Base-by-base conservation (phyloP, 2,888 invertebrate genomes). In the Orthonevra nobilis region DNA sequence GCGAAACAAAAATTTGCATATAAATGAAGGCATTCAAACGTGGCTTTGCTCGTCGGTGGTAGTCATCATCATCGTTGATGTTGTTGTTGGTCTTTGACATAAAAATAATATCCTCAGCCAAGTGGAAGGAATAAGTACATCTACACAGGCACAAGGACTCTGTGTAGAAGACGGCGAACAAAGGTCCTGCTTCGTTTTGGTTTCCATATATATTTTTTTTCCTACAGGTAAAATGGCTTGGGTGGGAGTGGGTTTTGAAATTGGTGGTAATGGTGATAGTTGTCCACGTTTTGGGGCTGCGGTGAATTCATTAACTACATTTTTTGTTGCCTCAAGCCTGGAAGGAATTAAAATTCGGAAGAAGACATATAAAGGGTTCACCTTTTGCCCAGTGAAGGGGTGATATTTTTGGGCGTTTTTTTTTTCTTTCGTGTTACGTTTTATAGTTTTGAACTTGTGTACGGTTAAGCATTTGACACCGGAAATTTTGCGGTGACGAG, bases 1-100 rank as follows among this genome's bases (percentile, higher is more conserved):
- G 83, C 84, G 83, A 85, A 84, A 82, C 84, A 64, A 66, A 85
- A 86, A 86, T 86, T 86, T 86, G 85, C 86, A 86, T 86, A 85
- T 86, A 86, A 87, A 86, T 86, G 86, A 86, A 87, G 86, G 85
- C 79, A 73, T 79, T 79, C 79, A 79, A 79, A 79, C 73, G 66
- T 42, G 79, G 63, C 77, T 72, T 66, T 54, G 46, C 58, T 64
- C 58, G 64, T 72, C 58, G 69, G 17, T 42, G 42, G 50, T 26
- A 36, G 23, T 3, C 23, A 5, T 40, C 26, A 68, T 19, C 60
- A 38, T 44, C 14, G 28, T n/a, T 26, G 26, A 10, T 26, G 36
- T 54, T 66, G 66, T 60, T 73, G 58, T 52, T 30, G 32, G 23
- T 61, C 38, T 63, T 40, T 28, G 52, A 52, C 50, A 64, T 46